Conservation (phyloP, 2,888 invertebrate genomes). For the Acronicta aceris region DNA sequence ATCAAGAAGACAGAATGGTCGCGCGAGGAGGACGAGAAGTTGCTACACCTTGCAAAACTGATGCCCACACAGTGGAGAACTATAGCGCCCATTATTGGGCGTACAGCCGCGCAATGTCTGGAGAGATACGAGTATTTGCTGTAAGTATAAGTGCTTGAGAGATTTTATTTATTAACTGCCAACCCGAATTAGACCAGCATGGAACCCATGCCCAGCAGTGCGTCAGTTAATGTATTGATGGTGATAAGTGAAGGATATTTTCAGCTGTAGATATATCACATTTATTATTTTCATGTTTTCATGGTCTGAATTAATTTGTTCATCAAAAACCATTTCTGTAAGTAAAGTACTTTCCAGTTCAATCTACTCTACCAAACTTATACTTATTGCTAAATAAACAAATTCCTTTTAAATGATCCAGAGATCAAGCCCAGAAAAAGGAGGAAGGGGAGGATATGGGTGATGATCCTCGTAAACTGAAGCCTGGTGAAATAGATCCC, state of each 20-base stretch:
- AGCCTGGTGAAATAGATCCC: slow-evolving; percentile 99
- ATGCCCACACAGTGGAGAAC: slow-evolving; percentile 99
- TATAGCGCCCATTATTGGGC: slow-evolving; percentile 99
- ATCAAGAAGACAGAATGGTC: slow-evolving; percentile 99
- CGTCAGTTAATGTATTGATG: too few relatives aligned
- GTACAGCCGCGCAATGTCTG: slow-evolving; percentile 99
- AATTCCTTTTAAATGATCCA: slow-evolving; percentile 66
- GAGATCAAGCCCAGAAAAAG: slow-evolving; percentile 99
- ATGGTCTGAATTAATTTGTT: too few relatives aligned
- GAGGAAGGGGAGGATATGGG: slow-evolving; percentile 97
- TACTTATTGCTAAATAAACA: not conserved
- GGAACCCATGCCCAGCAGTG: too few relatives aligned
- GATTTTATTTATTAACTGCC: too few relatives aligned
- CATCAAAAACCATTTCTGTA: too few relatives aligned
- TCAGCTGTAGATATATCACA: too few relatives aligned
- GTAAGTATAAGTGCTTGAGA: slow-evolving; percentile 87
- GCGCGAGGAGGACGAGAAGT: slow-evolving; percentile 99
- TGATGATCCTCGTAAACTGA: slow-evolving; percentile 98
- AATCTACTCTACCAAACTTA: not conserved
- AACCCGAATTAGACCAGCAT: too few relatives aligned
- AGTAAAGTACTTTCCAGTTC: not conserved
- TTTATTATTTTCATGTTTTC: not conserved
- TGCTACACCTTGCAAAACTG: slow-evolving; percentile 98
- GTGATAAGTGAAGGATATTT: too few relatives aligned
- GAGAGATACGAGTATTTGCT: slow-evolving; percentile 98